Evolutionary conservation across 2,888 invertebrate genomes (phyloP).

Genomic region (Rhopalosiphum nymphaeae): DNA sequence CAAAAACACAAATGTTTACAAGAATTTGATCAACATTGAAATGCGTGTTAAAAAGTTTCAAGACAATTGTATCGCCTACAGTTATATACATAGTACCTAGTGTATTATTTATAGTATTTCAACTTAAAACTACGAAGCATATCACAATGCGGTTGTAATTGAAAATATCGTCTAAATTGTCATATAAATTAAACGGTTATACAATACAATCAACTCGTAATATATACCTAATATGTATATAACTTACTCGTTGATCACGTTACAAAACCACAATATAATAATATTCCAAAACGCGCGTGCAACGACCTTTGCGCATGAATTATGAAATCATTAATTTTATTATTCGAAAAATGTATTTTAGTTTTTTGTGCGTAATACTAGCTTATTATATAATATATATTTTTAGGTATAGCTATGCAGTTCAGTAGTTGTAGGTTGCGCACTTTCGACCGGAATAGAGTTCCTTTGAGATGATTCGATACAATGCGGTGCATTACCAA

Average conservation of each 20-base stretch:
- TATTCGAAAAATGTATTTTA: not conserved
- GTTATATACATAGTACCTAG: not conserved
- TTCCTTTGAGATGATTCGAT: not conserved
- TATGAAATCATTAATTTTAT: not conserved
- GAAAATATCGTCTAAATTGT: not conserved
- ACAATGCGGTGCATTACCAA: not conserved
- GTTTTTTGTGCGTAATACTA: not conserved
- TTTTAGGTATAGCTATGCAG: not conserved
- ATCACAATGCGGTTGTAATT: not conserved
- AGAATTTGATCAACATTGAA: not conserved
- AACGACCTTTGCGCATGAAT: not conserved
- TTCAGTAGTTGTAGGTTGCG: not conserved
- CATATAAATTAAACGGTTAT: not conserved
- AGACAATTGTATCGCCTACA: constrained; percentile 27
- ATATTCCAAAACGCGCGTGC: not conserved
- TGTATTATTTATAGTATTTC: not conserved
- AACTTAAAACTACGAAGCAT: not conserved
- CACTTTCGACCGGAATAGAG: not conserved
- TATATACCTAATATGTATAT: not conserved
- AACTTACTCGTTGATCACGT: not conserved
- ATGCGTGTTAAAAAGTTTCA: constrained; percentile 19
- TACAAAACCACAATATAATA: not conserved
- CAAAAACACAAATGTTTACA: constrained; percentile 4
- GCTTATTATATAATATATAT: not conserved
- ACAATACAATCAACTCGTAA: not conserved